These are phyloP conservation scores for Eristalis arbustorum DNA, from an alignment of 2,888 invertebrate species.

Conservation along the genomic window DNA sequence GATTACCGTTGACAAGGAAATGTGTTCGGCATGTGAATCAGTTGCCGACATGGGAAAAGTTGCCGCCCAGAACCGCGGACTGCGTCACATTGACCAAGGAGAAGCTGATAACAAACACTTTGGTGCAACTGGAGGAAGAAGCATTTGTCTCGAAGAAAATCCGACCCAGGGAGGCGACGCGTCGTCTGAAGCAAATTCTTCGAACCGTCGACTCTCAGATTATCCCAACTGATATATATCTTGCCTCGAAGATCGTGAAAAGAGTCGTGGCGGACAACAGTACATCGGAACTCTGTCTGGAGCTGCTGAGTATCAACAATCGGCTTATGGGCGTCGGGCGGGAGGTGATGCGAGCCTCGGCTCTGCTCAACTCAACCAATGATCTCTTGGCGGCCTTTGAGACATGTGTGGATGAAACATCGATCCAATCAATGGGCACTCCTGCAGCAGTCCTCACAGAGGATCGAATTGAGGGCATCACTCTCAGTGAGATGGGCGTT, in stretches of 20 bases:
- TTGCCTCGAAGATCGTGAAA: slow-evolving; percentile 78
- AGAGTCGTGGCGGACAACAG: slow-evolving; percentile 69
- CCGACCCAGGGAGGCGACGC: slow-evolving; percentile 1
- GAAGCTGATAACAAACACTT: slow-evolving; percentile 70
- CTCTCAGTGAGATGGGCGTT: slow-evolving; percentile 73
- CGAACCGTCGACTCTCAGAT: slow-evolving; percentile 73
- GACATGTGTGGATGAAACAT: slow-evolving; percentile 81
- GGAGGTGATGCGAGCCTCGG: slow-evolving; percentile 75
- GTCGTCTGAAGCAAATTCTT: slow-evolving; percentile 36
- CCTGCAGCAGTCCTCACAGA: neutral
- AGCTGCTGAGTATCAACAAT: slow-evolving; percentile 78
- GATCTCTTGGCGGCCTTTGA: slow-evolving; percentile 83
- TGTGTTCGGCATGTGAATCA: slow-evolving; percentile 82
- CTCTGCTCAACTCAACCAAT: slow-evolving; percentile 84
- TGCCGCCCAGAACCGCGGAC: slow-evolving; percentile 72
- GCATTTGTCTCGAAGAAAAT: slow-evolving; percentile 15
- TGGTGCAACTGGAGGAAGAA: slow-evolving; percentile 72
- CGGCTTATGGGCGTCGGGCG: slow-evolving; percentile 82
- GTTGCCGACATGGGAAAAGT: slow-evolving; percentile 82
- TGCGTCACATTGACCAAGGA: slow-evolving; percentile 73
- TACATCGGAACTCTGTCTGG: slow-evolving; percentile 61
- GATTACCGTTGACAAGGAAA: slow-evolving; percentile 82
- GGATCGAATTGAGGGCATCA: slow-evolving; percentile 61
- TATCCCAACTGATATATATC: slow-evolving; percentile 83
- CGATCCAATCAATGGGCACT: neutral